Evolutionary conservation across 1,140 invertebrate species (phyloP), one percentile per base, ranked within the genome.

Genomic region (Drosophila nasuta): DNA sequence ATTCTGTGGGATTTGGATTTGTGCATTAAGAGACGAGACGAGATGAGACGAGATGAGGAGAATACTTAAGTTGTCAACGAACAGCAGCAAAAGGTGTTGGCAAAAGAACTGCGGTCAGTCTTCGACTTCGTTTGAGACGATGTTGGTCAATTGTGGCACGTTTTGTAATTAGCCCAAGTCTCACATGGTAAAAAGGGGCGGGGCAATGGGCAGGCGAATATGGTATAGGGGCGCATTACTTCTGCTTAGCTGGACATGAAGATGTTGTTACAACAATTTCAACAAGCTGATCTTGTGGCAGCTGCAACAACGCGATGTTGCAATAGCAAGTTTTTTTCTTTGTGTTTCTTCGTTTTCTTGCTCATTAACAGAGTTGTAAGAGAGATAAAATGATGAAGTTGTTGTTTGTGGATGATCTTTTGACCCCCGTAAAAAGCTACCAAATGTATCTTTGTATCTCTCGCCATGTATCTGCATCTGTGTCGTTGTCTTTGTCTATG

Each of bases 11-110:
- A 10, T 38, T 38, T 10, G 7, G 7, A 33, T 49, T 28, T 48
- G 25, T 48, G 38, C 28, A 10, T 5, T 20, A 25, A 38, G 54
- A 49, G 35, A 35, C n/a, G n/a, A n/a, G n/a, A n/a, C 7, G 33
- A 25, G 3, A 25, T 3, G 3, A 25, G 20, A 25, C 2, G 35
- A 38, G 2, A 4, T 25, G 20, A 25, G 20, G 20, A 25, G 28
- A 51, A 51, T 46, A 41, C 72, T 75, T 75, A 57, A 69, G 72
- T 69, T 75, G 72, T 75, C 66, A 75, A 62, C 66, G 30, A 64
- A 25, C 46, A 45, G 41, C 38, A 30, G 20, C 20, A 52, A 73
- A 75, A 69, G 72, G 72, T 75, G 72, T 74, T 63, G 59, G 54
- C 67, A 70, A 62, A 25, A 25, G 49, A 60, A 69, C 70, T 73